A percentile compares a stretch with the other conserved stretches of the same genome.
Conservation (phyloP, 2,888 invertebrate species). For the Epirrhoe tristata region DNA sequence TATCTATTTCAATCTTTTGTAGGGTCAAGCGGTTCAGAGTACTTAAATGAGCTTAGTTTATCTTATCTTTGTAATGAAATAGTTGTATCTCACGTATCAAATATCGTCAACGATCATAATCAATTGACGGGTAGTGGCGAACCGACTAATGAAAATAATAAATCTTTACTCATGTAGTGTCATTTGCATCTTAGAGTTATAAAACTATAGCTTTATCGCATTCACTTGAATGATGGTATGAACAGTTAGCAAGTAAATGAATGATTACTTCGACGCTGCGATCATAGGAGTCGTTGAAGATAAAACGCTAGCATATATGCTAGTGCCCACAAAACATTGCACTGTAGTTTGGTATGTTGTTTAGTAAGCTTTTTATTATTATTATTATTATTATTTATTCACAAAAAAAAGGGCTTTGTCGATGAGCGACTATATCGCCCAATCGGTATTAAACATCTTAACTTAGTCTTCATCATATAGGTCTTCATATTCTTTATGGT, state of each 20-base stretch:
- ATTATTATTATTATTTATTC: too few species aligned
- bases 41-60: constrained; percentile 43
- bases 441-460: too few species aligned
- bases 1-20: constrained; percentile 37
- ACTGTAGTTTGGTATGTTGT: too few species aligned
- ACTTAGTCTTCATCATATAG: too few species aligned
- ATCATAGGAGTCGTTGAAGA: background rate
- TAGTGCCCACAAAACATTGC: too few species aligned
- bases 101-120: constrained; percentile 52
- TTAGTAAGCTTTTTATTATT: too few species aligned
- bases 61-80: constrained; percentile 49
- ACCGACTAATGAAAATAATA: constrained; percentile 64
- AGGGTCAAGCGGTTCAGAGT: constrained; percentile 42
- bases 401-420: too few species aligned
- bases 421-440: too few species aligned
- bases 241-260: background rate
- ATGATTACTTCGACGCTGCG: background rate
- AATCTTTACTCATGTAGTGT: constrained; percentile 53
- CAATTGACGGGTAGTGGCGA: constrained; percentile 46
- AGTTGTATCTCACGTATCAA: constrained; percentile 45
- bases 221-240: constrained; percentile 1
- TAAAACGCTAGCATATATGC: too few species aligned
- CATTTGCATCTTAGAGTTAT: constrained; percentile 26
- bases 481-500: too few species aligned
- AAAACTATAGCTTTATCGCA: background rate